Evolutionary conservation across 2,888 invertebrate species (phyloP).

Genomic region (Microctonus hyperodae): DNA sequence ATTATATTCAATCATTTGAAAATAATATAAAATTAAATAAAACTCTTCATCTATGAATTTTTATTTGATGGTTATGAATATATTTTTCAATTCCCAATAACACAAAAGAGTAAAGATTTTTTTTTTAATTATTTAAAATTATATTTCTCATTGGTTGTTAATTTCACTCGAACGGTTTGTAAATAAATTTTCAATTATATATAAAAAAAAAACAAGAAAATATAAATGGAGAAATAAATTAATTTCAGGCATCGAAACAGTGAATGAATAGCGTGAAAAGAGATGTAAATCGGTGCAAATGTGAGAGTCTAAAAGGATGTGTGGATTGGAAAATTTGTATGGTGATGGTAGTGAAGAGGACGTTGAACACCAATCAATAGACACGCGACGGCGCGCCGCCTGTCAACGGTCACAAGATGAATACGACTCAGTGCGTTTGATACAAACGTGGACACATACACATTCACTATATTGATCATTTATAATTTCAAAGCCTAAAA

Average conservation of each 20-base stretch:
- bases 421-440: constrained; percentile 36
- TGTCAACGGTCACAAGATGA: constrained; percentile 51
- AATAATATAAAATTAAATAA: background rate
- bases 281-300: constrained; percentile 28
- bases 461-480: constrained; percentile 20
- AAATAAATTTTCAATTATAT: background rate
- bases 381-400: constrained; percentile 54
- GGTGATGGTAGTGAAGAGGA: constrained; percentile 38
- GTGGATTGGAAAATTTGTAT: constrained; percentile 15
- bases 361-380: constrained; percentile 54
- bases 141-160: too few relatives aligned
- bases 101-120: too few relatives aligned
- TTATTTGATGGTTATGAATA: too few relatives aligned
- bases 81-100: too few relatives aligned
- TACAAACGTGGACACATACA: constrained; percentile 19
- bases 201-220: too few relatives aligned
- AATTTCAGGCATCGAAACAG: too few relatives aligned
- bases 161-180: too few relatives aligned
- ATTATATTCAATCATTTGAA: background rate
- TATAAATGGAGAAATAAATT: too few relatives aligned
- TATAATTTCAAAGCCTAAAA: background rate
- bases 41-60: background rate
- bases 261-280: constrained; percentile 20
- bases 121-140: too few relatives aligned
- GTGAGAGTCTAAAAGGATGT: constrained; percentile 29